Conservation (phyloP, 64 coral and sea anemone species). For the Pocillopora damicornis region DNA sequence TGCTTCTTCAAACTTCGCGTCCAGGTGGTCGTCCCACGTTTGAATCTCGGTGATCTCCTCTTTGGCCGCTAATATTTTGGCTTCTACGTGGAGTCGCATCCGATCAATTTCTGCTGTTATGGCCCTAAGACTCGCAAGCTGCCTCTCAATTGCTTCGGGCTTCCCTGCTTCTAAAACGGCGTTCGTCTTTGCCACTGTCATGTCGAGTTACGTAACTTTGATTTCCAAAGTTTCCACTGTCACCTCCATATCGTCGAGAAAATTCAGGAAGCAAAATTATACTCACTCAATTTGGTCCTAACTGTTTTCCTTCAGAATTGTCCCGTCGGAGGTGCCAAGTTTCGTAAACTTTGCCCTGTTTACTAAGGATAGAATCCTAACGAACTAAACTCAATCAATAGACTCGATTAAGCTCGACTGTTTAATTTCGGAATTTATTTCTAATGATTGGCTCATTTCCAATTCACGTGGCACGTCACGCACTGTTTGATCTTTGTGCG, state of each 20-base stretch:
- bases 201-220: constrained; percentile 5
- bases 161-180: no score
- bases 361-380: not conserved
- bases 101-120: not conserved
- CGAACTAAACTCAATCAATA: no score
- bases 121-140: not conserved
- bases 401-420: no score
- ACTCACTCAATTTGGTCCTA: not conserved
- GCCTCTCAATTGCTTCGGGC: constrained; percentile 8
- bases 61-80: not conserved
- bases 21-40: not conserved
- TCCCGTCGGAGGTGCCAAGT: constrained; percentile 29
- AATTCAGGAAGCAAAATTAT: constrained; percentile 20
- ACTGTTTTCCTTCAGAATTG: not conserved
- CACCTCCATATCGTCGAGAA: not conserved
- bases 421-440: no score
- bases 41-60: not conserved
- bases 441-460: no score
- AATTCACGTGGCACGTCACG: no score
- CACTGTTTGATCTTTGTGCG: no score
- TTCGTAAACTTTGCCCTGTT: constrained; percentile 20
- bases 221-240: not conserved
- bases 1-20: not conserved
- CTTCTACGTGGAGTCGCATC: constrained; percentile 2
- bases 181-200: not conserved